A percentile compares a stretch with the other conserved stretches of the same genome.
Conservation (phyloP, 2,113 vertebrate genomes). For the Limanda limanda region DNA sequence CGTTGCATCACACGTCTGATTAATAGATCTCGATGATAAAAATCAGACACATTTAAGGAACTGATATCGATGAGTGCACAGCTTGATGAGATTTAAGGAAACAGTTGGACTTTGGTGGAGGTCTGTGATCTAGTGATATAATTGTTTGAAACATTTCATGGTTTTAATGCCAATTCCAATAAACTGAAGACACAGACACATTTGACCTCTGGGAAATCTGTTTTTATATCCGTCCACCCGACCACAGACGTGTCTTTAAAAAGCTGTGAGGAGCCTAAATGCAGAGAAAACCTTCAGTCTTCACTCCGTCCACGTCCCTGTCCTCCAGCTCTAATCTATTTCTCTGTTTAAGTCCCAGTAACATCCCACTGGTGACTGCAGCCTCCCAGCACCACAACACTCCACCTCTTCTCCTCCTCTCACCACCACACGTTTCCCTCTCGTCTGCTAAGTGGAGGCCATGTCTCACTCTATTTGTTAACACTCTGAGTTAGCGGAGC, state of each 20-base stretch:
- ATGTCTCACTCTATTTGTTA: constrained; percentile 42
- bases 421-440: neutral
- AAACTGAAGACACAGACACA: neutral
- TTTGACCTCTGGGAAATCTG: neutral
- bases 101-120: too few relatives aligned
- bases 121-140: too few relatives aligned
- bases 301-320: neutral
- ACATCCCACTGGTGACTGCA: neutral
- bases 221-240: neutral
- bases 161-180: too few relatives aligned
- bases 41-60: too few relatives aligned
- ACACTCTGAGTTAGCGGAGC: constrained; percentile 39
- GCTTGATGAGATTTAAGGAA: too few relatives aligned
- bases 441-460: constrained; percentile 19
- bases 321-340: neutral
- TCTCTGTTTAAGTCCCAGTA: neutral
- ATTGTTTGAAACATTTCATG: too few relatives aligned
- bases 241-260: neutral
- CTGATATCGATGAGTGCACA: too few relatives aligned
- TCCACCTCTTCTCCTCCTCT: neutral
- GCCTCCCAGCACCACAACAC: neutral
- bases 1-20: too few relatives aligned
- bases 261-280: neutral
- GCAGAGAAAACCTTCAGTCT: neutral
- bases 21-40: too few relatives aligned